Percentiles rank a stretch among this genome's conserved stretches.
phyloP scores from a whole-genome alignment of 2,113 vertebrate genomes.

The Gnathochromis pfefferi region DNA sequence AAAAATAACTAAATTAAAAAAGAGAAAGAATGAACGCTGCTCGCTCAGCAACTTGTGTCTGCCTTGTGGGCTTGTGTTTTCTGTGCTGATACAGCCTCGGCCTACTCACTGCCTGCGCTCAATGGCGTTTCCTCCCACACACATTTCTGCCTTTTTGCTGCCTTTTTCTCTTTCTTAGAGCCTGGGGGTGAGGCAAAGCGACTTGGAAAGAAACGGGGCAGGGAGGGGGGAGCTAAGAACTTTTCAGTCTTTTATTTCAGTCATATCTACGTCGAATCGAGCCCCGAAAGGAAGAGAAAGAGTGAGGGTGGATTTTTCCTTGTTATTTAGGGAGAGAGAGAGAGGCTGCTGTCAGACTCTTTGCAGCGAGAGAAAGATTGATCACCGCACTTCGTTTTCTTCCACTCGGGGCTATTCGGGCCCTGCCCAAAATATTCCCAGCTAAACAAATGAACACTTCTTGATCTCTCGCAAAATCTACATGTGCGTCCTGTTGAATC shows the following conservation, averaged over 20 bases:
- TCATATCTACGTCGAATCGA: not conserved
- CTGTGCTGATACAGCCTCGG: not conserved
- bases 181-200: not conserved
- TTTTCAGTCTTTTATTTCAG: not conserved
- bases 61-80: not conserved
- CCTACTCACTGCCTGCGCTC: conserved; percentile 45
- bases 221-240: not conserved
- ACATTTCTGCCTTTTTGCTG: conserved; percentile 52
- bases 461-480: conserved; percentile 24
- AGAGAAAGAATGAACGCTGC: not conserved
- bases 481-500: conserved; percentile 12
- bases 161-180: not conserved
- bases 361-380: conserved; percentile 86
- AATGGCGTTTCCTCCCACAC: conserved; percentile 78
- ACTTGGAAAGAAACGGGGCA: not conserved
- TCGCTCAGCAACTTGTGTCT: not conserved
- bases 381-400: conserved; percentile 70
- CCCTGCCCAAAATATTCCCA: conserved; percentile 64
- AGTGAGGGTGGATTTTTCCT: conserved; percentile 11
- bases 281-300: not conserved
- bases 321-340: conserved; percentile 69
- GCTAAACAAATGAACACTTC: conserved; percentile 28
- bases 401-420: conserved; percentile 39
- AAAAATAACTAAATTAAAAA: not conserved
- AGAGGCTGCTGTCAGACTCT: conserved; percentile 81